Conservation (phyloP, 2,113 vertebrate species). For the Prionailurus bengalensis region DNA sequence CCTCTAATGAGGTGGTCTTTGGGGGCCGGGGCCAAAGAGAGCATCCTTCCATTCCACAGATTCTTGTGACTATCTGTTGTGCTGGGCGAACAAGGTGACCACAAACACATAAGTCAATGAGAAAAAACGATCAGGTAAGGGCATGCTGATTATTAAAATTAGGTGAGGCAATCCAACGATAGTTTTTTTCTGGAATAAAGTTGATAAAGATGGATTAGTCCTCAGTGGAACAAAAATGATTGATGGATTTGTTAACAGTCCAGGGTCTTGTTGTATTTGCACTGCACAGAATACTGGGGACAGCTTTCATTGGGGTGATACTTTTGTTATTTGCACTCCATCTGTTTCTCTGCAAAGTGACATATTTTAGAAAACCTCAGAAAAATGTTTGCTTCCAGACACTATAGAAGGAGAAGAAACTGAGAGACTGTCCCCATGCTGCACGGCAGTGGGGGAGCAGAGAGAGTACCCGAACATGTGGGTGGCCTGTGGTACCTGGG, state of each 20-base stretch:
- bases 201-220: not conserved
- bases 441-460: not conserved
- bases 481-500: not conserved
- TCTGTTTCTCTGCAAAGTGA: slow-evolving; percentile 51
- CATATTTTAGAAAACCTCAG: not conserved
- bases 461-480: not conserved
- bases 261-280: not conserved
- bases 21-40: not conserved
- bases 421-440: not conserved
- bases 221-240: not conserved
- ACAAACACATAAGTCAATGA: not conserved
- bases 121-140: not conserved
- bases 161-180: not conserved
- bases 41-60: not conserved
- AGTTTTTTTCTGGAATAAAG: slow-evolving; percentile 35
- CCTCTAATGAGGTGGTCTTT: not conserved
- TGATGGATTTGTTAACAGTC: not conserved
- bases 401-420: not conserved
- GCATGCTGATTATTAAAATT: not conserved
- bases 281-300: not conserved
- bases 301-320: not conserved
- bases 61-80: not conserved
- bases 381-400: not conserved
- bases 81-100: not conserved
- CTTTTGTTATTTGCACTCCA: slow-evolving; percentile 17